phyloP scores from a whole-genome alignment of 2,888 invertebrate genomes.

The Epistrophe grossulariae region DNA sequence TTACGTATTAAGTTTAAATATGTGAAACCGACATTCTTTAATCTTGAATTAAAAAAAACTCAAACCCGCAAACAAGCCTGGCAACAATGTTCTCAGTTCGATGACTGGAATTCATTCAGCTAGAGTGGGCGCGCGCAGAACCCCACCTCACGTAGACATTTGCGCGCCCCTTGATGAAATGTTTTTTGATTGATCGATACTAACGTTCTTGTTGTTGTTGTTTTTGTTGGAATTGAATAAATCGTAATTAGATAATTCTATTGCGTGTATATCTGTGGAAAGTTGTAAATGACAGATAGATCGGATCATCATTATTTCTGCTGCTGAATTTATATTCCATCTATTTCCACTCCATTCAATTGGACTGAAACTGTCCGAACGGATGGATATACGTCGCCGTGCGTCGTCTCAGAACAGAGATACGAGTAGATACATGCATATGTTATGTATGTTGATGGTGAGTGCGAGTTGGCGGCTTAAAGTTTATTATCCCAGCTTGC shows the following conservation, averaged over 20 bases:
- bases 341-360: constrained; percentile 36
- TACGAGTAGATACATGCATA: not conserved
- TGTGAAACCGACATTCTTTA: no score
- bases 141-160: constrained; percentile 71
- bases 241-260: constrained; percentile 66
- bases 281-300: constrained; percentile 68
- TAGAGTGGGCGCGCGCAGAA: constrained; percentile 63
- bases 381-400: not conserved
- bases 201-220: not conserved
- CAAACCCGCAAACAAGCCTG: not conserved
- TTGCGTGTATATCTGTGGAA: constrained; percentile 42
- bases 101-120: constrained; percentile 67
- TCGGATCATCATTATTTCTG: constrained; percentile 60
- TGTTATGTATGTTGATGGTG: constrained; percentile 7
- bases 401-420: not conserved
- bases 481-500: constrained; percentile 75
- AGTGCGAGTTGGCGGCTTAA: constrained; percentile 60
- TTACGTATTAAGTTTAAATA: no score
- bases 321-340: constrained; percentile 15
- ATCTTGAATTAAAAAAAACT: no score
- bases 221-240: constrained; percentile 44
- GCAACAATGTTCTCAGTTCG: constrained; percentile 44
- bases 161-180: constrained; percentile 68
- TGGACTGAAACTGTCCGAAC: constrained; percentile 1
- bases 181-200: constrained; percentile 66